Percentiles rank a stretch among this genome's conserved stretches.
These are phyloP conservation scores for Sebastiscus tertius DNA, from an alignment of 2,797 vertebrate genomes.

Conservation along the genomic window DNA sequence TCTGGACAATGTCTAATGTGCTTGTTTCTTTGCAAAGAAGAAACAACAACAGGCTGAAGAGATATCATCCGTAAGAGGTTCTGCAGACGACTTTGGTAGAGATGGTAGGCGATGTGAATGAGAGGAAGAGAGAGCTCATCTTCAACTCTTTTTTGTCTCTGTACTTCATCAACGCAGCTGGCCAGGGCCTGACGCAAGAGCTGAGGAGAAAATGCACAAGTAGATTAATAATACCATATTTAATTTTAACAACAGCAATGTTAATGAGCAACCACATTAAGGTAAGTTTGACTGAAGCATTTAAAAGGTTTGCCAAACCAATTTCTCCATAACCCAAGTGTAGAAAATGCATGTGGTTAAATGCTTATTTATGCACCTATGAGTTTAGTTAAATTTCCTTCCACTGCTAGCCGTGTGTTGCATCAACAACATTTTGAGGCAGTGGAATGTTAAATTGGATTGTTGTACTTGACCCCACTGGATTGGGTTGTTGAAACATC, in stretches of 20 bases:
- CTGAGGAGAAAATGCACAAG: conserved; percentile 24
- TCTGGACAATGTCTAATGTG: conserved; percentile 30
- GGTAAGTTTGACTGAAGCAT: background rate
- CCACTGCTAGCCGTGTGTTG: accelerated
- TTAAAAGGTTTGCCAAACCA: no score
- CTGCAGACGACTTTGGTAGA: conserved; percentile 64
- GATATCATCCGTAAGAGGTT: conserved; percentile 66
- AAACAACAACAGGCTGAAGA: conserved; percentile 39
- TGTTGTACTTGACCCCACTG: background rate
- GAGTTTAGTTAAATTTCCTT: no score
- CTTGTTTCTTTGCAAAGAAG: conserved; percentile 15
- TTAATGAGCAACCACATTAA: background rate
- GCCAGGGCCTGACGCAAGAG: conserved; percentile 37
- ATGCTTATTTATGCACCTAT: no score
- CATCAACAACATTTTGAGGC: background rate
- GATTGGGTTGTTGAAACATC: background rate
- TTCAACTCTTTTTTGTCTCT: conserved; percentile 1
- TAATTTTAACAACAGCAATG: background rate
- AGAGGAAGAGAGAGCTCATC: conserved; percentile 22
- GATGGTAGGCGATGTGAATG: conserved; percentile 39
- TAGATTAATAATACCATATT: background rate
- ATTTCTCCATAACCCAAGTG: no score
- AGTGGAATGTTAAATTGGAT: background rate
- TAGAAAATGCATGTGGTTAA: no score
- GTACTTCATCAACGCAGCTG: conserved; percentile 41